A percentile compares a stretch with the other conserved stretches of the same genome.
These are phyloP conservation scores for Eunapius fragilis DNA, from an alignment of 37 sponge, comb jelly and placozoan genomes.

Conservation along the genomic window DNA sequence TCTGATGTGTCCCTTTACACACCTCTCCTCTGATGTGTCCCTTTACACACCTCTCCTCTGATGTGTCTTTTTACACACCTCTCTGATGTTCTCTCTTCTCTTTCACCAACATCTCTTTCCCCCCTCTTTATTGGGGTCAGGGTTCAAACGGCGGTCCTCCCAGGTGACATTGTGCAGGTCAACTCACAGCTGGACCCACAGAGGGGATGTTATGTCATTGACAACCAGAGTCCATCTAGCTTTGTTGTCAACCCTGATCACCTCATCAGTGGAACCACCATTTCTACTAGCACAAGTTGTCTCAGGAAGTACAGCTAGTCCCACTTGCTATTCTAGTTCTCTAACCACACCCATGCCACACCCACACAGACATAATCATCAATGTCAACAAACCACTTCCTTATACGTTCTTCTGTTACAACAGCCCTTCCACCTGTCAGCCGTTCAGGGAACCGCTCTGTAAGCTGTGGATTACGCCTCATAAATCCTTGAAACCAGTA, in stretches of 20 bases:
- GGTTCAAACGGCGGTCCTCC: conserved; percentile 27
- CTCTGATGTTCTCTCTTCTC: background rate
- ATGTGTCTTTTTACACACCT: background rate
- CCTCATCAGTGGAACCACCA: conserved; percentile 70
- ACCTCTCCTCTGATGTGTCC: too few relatives aligned
- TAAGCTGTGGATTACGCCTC: too few relatives aligned
- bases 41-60: too few relatives aligned
- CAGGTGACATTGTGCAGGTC: conserved; percentile 58
- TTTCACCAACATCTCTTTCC: background rate
- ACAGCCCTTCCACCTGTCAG: too few relatives aligned
- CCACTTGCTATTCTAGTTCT: background rate
- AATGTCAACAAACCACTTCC: too few relatives aligned
- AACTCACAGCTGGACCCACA: conserved; percentile 5
- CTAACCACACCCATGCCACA: background rate
- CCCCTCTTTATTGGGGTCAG: conserved; percentile 5
- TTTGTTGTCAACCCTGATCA: conserved; percentile 72
- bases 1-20: too few relatives aligned
- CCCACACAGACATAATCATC: conserved; percentile 41
- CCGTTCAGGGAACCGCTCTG: too few relatives aligned
- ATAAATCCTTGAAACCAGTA: too few relatives aligned
- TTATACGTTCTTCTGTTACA: too few relatives aligned
- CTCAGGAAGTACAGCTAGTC: conserved; percentile 59
- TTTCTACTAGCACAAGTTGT: conserved; percentile 69
- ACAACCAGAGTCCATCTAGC: conserved; percentile 34
- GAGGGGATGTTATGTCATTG: conserved; percentile 30